Conservation (phyloP, 1,140 invertebrate species). For the Phymastichus coffea region DNA sequence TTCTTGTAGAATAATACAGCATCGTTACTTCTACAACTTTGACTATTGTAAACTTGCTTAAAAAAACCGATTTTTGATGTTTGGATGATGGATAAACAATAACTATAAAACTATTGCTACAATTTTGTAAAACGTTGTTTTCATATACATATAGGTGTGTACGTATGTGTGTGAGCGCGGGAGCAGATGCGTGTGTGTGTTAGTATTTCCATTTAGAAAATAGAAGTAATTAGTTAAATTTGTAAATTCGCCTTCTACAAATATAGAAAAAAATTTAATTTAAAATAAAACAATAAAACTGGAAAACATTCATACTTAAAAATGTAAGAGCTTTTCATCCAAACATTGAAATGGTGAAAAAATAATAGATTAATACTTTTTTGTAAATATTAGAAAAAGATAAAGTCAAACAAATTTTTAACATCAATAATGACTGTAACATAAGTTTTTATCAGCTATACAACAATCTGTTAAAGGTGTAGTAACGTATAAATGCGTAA, state of each 20-base stretch:
- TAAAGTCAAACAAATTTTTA: slow-evolving; percentile 27
- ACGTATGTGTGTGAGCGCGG: too few relatives aligned
- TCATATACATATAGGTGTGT: too few relatives aligned
- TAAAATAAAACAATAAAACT: background rate
- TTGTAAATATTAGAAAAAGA: slow-evolving; percentile 34
- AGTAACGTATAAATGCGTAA: slow-evolving; percentile 29
- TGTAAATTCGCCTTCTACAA: background rate
- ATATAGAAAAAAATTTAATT: background rate
- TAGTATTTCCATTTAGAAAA: background rate
- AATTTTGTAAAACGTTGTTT: too few relatives aligned
- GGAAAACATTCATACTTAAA: background rate
- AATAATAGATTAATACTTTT: slow-evolving; percentile 25
- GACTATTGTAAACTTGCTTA: too few relatives aligned
- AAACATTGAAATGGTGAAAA: slow-evolving; percentile 17
- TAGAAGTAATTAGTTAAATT: slow-evolving; percentile 1
- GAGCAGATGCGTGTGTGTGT: too few relatives aligned
- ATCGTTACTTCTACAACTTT: too few relatives aligned
- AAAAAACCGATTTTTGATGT: slow-evolving; percentile 10
- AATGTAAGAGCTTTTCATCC: slow-evolving; percentile 1
- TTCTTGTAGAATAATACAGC: slow-evolving; percentile 4
- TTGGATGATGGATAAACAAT: slow-evolving; percentile 14
- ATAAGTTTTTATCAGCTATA: slow-evolving; percentile 36
- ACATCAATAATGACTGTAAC: slow-evolving; percentile 36
- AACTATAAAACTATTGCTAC: too few relatives aligned
- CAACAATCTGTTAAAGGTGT: slow-evolving; percentile 21